A percentile compares a stretch with the other conserved stretches of the same genome.
Evolutionary conservation across 2,113 vertebrate genomes (phyloP).

Genomic region (Menidia beryllina): DNA sequence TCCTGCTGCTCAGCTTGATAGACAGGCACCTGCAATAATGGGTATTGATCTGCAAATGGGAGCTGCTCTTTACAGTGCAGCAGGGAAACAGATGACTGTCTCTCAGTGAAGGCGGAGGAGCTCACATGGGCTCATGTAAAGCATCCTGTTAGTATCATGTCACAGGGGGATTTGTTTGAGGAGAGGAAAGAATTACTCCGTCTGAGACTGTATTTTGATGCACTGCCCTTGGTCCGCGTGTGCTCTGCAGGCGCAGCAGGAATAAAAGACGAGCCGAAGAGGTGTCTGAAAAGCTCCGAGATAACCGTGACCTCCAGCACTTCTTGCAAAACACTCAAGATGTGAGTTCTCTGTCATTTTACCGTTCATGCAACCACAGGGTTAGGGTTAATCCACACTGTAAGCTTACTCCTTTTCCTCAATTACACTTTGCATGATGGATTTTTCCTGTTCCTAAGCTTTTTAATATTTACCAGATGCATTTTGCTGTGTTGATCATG

Average conservation of each 20-base stretch:
- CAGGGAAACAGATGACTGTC: conserved; percentile 30
- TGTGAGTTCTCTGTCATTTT: conserved; percentile 80
- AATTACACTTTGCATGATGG: conserved; percentile 8
- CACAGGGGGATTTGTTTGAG: neutral
- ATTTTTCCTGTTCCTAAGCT: conserved; percentile 20
- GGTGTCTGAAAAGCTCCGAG: conserved; percentile 82
- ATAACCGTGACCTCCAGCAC: conserved; percentile 92
- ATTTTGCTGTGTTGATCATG: conserved; percentile 5
- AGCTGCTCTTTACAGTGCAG: conserved; percentile 42
- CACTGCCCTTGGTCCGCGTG: conserved; percentile 20
- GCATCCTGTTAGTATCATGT: conserved; percentile 28
- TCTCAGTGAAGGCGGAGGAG: conserved; percentile 28
- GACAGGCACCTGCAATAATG: conserved; percentile 71
- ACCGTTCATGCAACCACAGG: neutral
- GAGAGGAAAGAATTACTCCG: neutral
- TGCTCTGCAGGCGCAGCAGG: conserved; percentile 79
- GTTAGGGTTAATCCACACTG: conserved; percentile 7
- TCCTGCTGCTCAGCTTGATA: conserved; percentile 58
- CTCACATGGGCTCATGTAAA: conserved; percentile 4
- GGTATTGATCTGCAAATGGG: conserved; percentile 75
- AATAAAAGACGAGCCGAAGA: conserved; percentile 85
- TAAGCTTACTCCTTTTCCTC: conserved; percentile 13
- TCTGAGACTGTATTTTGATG: conserved; percentile 12
- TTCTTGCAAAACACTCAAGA: conserved; percentile 95
- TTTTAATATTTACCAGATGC: conserved; percentile 22